phyloP scores from a whole-genome alignment of 2,113 vertebrate species.

The Aphyosemion australe region DNA sequence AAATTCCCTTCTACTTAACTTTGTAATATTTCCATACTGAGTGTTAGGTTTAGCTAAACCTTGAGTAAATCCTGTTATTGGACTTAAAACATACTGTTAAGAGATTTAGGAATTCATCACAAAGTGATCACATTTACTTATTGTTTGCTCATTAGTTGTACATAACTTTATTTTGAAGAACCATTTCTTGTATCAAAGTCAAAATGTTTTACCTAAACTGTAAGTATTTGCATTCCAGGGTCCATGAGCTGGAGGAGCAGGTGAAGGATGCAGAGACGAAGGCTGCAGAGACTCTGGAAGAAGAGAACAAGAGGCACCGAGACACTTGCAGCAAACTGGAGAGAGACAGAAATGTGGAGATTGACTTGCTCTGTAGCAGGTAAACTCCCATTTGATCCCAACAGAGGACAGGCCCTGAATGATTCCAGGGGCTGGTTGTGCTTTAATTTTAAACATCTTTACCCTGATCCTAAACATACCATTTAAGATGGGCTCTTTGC shows the following conservation, averaged over 20 bases:
- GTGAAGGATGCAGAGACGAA: slow-evolving; percentile 91
- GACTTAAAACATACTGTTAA: too few species aligned
- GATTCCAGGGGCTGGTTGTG: too few species aligned
- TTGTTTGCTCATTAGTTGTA: neutral
- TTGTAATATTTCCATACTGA: neutral
- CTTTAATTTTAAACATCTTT: too few species aligned
- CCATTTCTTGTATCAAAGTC: too few species aligned
- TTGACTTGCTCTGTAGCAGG: slow-evolving; percentile 90
- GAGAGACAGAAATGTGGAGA: slow-evolving; percentile 86
- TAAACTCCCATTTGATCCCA: neutral
- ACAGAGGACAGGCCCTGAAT: too few species aligned
- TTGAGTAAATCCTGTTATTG: too few species aligned
- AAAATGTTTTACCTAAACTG: neutral
- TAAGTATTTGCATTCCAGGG: slow-evolving; percentile 78
- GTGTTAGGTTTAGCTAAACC: neutral
- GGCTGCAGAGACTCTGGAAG: slow-evolving; percentile 88
- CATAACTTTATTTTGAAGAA: neutral
- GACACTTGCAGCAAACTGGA: slow-evolving; percentile 89
- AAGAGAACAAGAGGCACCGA: slow-evolving; percentile 88
- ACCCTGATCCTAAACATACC: too few species aligned
- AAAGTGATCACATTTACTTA: too few species aligned
- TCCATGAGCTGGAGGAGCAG: slow-evolving; percentile 96
- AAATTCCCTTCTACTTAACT: too few species aligned
- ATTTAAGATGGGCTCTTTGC: too few species aligned
- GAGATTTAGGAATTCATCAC: too few species aligned